Percentiles rank a stretch among this genome's conserved stretches.
Evolutionary conservation across 1,140 invertebrate species (phyloP).

Genomic region (Polyergus mexicanus): DNA sequence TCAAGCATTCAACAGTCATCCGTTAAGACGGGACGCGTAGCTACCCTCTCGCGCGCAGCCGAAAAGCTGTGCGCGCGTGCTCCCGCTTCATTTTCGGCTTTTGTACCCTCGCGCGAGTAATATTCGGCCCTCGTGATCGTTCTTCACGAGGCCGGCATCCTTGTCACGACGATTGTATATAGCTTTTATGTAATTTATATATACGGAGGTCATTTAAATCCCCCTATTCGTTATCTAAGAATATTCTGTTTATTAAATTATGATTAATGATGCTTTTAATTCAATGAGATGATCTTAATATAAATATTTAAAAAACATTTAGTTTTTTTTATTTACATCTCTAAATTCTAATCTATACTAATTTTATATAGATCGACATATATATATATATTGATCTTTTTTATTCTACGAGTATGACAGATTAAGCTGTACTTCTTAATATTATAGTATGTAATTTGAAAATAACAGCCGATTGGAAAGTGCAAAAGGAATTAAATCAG

Average conservation of each 20-base stretch:
- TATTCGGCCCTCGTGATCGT: background rate
- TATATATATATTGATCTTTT: background rate
- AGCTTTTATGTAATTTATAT: background rate
- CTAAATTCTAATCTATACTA: no score
- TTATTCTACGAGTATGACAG: no score
- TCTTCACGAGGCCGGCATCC: background rate
- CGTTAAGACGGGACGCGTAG: conserved; percentile 52
- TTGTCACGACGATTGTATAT: background rate
- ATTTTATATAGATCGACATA: background rate
- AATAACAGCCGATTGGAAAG: background rate
- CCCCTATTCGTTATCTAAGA: background rate
- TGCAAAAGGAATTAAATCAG: background rate
- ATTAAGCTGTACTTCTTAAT: background rate
- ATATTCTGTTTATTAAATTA: background rate
- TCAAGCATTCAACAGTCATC: conserved; percentile 66
- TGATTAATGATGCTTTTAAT: background rate
- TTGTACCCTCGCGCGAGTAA: background rate
- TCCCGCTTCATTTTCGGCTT: conserved; percentile 12
- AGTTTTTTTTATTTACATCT: no score
- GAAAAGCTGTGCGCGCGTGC: conserved; percentile 37
- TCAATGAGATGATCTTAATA: background rate
- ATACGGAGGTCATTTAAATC: background rate
- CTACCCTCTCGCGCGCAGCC: conserved; percentile 73
- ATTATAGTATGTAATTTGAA: background rate
- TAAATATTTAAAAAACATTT: no score